A percentile compares a stretch with the other conserved stretches of the same genome.
Conservation (phyloP, 64 coral and sea anemone genomes). For the Catalaphyllia jardinei region DNA sequence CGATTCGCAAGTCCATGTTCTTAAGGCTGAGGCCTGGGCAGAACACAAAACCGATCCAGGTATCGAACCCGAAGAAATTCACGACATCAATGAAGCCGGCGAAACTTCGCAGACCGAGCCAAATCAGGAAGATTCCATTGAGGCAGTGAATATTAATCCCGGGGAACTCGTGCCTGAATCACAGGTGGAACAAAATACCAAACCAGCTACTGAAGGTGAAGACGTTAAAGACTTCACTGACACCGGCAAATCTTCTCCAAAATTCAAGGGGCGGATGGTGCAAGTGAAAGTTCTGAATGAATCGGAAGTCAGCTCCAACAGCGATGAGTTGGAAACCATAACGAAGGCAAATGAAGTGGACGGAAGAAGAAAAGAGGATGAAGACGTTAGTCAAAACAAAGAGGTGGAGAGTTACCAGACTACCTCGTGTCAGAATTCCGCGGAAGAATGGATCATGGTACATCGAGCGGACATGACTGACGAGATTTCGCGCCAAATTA, state of each 20-base stretch:
- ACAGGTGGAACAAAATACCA: not conserved
- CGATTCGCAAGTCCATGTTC: not conserved
- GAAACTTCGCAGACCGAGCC: not conserved
- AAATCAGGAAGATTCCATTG: too few species aligned
- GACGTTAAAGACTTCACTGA: not conserved
- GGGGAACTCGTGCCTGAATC: too few species aligned
- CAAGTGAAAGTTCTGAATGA: not conserved
- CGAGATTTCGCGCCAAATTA: not conserved
- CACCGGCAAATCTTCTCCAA: not conserved
- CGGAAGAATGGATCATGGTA: slow-evolving; percentile 14
- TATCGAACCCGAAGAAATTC: not conserved
- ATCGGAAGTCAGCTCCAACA: not conserved
- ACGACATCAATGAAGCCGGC: not conserved
- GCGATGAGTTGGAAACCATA: not conserved
- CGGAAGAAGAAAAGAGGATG: not conserved
- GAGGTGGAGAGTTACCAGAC: not conserved
- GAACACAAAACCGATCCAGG: not conserved
- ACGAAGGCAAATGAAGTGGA: not conserved
- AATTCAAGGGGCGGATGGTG: too few species aligned
- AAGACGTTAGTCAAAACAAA: not conserved
- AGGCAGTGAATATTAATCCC: too few species aligned
- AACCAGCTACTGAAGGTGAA: not conserved
- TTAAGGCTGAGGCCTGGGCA: too few species aligned
- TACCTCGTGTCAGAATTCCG: not conserved
- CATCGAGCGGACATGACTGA: slow-evolving; percentile 20